phyloP scores from a whole-genome alignment of 2,888 invertebrate species.

The Lasioglossum zephyrum region DNA sequence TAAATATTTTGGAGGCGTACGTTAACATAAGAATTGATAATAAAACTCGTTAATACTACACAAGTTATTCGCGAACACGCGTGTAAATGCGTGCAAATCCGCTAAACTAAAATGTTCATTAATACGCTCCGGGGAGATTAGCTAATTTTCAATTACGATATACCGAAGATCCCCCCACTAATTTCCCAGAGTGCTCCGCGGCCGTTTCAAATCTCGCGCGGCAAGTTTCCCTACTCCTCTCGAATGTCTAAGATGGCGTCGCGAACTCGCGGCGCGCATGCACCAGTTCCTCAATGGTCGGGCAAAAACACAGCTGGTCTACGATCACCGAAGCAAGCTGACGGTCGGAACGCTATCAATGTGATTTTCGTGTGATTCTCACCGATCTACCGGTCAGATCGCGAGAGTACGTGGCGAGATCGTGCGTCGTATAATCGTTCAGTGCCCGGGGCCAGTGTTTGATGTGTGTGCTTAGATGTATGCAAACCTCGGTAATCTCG shows the following conservation, averaged over 20 bases:
- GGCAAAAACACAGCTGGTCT: conserved; percentile 80
- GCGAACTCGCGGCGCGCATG: conserved; percentile 66
- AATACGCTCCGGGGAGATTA: neutral
- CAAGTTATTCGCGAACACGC: neutral
- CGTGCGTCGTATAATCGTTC: conserved; percentile 46
- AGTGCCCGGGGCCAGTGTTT: conserved; percentile 35
- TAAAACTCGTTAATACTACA: neutral
- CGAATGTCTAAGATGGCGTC: conserved; percentile 42
- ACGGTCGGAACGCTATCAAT: conserved; percentile 73
- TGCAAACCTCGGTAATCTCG: conserved; percentile 57
- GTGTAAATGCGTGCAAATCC: neutral
- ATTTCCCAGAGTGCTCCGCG: neutral
- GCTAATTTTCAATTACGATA: neutral
- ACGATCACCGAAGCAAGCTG: conserved; percentile 77
- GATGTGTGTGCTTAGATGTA: conserved; percentile 62
- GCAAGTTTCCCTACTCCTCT: conserved; percentile 27
- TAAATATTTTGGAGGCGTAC: neutral
- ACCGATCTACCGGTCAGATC: conserved; percentile 69
- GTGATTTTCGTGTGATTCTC: conserved; percentile 72
- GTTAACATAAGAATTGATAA: neutral
- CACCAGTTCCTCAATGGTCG: conserved; percentile 67
- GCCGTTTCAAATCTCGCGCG: conserved; percentile 51
- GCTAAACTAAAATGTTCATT: neutral
- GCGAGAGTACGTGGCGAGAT: conserved; percentile 43
- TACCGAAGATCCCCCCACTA: neutral